A percentile compares a stretch with the other conserved stretches of the same genome.
Evolutionary conservation across 2,888 invertebrate genomes (phyloP).

Genomic region (Chalcosyrphus nemorum): DNA sequence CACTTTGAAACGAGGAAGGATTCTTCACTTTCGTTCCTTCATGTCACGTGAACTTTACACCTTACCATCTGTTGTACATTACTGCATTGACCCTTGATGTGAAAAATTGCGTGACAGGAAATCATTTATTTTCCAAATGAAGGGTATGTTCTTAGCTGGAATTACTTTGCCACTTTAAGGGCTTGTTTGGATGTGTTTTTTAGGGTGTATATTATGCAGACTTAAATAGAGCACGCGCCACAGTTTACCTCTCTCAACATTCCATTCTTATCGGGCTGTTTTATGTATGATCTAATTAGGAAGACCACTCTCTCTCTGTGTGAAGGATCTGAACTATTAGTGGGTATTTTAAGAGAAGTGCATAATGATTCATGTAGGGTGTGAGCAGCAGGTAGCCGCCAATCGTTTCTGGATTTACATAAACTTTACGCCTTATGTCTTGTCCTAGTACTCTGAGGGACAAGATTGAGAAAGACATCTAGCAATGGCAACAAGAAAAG

Average conservation of each 20-base stretch:
- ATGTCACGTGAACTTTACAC: constrained; percentile 80
- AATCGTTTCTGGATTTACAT: no score
- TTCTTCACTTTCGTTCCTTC: constrained; percentile 32
- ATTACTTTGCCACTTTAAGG: constrained; percentile 54
- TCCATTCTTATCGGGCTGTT: constrained; percentile 61
- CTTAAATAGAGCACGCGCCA: constrained; percentile 64
- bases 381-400: no score
- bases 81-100: constrained; percentile 60
- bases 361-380: no score
- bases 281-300: no score
- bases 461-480: no score
- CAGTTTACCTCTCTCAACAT: constrained; percentile 54
- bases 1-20: constrained; percentile 31
- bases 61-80: constrained; percentile 77
- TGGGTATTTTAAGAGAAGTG: no score
- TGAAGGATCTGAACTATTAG: no score
- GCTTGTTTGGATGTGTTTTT: constrained; percentile 56
- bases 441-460: no score
- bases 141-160: constrained; percentile 46
- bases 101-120: constrained; percentile 70
- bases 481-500: no score
- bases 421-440: no score
- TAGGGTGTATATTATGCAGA: constrained; percentile 43
- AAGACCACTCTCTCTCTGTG: no score
- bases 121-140: constrained; percentile 57